phyloP scores from a whole-genome alignment of 2,888 invertebrate species.

The Luffia ferchaultella region DNA sequence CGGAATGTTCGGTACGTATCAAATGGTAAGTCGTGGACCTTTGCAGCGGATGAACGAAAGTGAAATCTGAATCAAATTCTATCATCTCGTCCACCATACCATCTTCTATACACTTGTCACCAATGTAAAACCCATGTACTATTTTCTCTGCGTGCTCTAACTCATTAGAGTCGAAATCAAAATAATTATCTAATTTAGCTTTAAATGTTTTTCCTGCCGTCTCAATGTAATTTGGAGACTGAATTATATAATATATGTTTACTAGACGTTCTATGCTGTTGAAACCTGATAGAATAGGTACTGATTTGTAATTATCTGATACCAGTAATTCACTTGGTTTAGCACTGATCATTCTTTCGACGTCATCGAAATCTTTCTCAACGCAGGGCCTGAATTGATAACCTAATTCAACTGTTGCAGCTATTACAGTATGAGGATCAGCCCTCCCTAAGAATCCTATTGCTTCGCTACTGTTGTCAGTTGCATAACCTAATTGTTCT shows the following conservation, averaged over 20 bases:
- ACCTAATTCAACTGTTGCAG: conserved; percentile 17
- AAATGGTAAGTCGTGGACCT: conserved; percentile 26
- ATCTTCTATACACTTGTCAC: conserved; percentile 12
- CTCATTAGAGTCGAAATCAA: background rate
- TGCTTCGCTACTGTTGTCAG: conserved; percentile 21
- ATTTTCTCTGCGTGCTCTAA: background rate
- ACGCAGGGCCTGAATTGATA: conserved; percentile 28
- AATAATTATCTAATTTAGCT: background rate
- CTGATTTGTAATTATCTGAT: conserved; percentile 12
- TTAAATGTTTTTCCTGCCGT: background rate
- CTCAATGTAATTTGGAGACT: conserved; percentile 1
- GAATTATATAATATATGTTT: background rate
- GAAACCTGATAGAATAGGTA: conserved; percentile 32
- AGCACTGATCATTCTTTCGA: conserved; percentile 26
- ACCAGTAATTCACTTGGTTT: conserved; percentile 18
- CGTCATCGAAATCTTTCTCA: conserved; percentile 27
- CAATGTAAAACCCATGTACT: conserved; percentile 12
- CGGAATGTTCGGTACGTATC: conserved; percentile 18
- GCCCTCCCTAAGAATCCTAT: conserved; percentile 21
- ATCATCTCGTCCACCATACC: conserved; percentile 19
- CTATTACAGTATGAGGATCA: conserved; percentile 22
- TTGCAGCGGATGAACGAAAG: conserved; percentile 27
- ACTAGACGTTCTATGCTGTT: conserved; percentile 25
- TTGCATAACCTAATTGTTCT: conserved; percentile 21
- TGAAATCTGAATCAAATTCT: conserved; percentile 31